Percentiles rank a stretch among this genome's conserved stretches.
These are phyloP conservation scores for Megalops atlanticus DNA, from an alignment of 2,113 vertebrate genomes.

Conservation along the genomic window DNA sequence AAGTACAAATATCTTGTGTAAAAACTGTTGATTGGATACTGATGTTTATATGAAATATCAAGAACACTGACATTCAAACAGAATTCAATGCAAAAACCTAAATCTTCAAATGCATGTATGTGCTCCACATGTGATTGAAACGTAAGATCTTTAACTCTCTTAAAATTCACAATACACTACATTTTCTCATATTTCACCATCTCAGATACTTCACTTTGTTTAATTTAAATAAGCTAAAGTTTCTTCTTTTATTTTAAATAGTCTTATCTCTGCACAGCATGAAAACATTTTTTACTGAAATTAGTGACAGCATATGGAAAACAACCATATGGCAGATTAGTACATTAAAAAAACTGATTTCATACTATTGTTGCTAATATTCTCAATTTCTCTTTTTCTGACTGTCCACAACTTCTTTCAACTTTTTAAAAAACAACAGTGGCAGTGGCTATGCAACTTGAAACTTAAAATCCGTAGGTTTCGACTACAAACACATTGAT, in stretches of 20 bases:
- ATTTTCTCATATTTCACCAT: conserved; percentile 26
- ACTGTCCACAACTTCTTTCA: conserved; percentile 32
- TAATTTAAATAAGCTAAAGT: neutral
- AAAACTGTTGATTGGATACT: neutral
- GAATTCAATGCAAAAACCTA: too few relatives aligned
- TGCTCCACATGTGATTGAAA: neutral
- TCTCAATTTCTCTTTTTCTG: conserved; percentile 30
- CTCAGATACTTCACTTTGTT: conserved; percentile 16
- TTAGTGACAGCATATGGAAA: neutral
- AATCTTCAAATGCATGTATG: neutral
- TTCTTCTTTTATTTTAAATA: neutral
- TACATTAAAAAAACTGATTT: conserved; percentile 6
- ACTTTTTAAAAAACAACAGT: conserved; percentile 15
- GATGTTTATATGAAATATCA: neutral
- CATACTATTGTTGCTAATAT: conserved; percentile 19
- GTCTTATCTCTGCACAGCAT: neutral
- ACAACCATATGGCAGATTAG: neutral
- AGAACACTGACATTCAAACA: neutral
- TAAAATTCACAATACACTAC: neutral
- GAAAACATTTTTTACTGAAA: neutral
- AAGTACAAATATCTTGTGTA: neutral
- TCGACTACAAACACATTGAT: too few relatives aligned
- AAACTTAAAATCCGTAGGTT: conserved; percentile 32
- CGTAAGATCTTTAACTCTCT: neutral
- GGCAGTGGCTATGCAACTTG: conserved; percentile 27